Evolutionary conservation across 2,888 invertebrate genomes (phyloP), one percentile per base, ranked within the genome.

Genomic region (Drosophila algonquin): DNA sequence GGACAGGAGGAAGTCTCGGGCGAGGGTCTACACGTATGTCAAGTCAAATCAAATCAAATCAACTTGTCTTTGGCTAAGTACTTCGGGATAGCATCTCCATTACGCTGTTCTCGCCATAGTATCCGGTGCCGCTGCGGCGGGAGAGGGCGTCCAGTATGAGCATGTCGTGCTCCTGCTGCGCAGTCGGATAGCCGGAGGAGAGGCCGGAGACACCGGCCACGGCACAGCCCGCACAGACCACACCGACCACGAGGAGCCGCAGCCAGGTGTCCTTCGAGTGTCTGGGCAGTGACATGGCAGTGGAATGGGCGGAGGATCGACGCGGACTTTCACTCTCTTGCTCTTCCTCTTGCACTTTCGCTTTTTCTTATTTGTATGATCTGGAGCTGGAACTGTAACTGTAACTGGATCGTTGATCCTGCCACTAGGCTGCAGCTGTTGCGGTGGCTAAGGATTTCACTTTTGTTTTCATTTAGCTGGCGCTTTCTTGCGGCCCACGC

Each of bases 21-120:
- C 27, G 18, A 14, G 12, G 14, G 12, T 30, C 54, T 58, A 47
- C 14, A n/a, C 40, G 40, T 40, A 7, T 6, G 40, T 40, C 40
- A 40, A 54, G 52, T 59, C 64, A 56, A 30, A 51, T 52, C 48
- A 75, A 75, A 72, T 55, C 64, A 56, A 30, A 51, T 52, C 46
- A 75, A 75, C 63, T 55, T 63, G 75, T 16, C 27, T 27, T 30
- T 27, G n/a, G 50, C 30, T 51, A 69, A 70, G 93, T 94, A 97
- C 97, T 97, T 94, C 96, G 95, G 73, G 96, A 96, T 88, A 97
- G 93, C 93, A 97, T 95, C 91, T 97, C 96, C 94, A 97, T 96
- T 74, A 97, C 95, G 55, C 96, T 95, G 83, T 95, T 93, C 76
- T 94, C 93, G 73, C 93, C 94, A 82, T 96, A 92, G 74, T 91